Evolutionary conservation across 2,797 vertebrate genomes (phyloP).

Genomic region (Microtus obscurus): DNA sequence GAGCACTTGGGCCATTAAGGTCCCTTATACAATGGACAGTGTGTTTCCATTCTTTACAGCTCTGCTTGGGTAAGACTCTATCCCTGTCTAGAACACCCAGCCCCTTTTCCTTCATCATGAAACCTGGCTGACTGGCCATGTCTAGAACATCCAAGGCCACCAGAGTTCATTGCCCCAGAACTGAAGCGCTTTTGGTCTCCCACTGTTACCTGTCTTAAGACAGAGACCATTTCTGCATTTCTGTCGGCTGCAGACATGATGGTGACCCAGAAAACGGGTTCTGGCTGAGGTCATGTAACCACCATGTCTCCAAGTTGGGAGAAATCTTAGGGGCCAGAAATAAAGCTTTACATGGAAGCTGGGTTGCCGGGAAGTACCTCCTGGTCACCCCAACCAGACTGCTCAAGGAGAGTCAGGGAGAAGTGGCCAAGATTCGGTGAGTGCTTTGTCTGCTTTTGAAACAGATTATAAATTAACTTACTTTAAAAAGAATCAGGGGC

Average conservation of each 20-base stretch:
- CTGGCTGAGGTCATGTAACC: background rate
- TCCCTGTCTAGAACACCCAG: background rate
- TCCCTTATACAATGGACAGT: background rate
- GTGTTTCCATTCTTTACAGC: background rate
- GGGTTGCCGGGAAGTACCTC: background rate
- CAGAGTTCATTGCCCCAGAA: background rate
- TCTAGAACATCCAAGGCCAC: background rate
- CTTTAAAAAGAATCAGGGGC: background rate
- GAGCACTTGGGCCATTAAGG: background rate
- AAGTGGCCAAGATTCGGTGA: background rate
- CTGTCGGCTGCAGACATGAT: background rate
- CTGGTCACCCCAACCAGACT: background rate
- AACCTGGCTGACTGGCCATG: background rate
- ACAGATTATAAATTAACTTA: constrained; percentile 5
- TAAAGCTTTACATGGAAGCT: background rate
- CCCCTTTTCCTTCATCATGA: background rate
- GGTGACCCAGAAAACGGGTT: background rate
- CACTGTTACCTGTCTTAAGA: background rate
- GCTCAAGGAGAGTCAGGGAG: background rate
- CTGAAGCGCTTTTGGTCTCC: background rate
- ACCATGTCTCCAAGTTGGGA: background rate
- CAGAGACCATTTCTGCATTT: background rate
- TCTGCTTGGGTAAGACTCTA: background rate
- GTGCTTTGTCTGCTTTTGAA: background rate
- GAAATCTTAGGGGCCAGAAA: background rate